A percentile compares a stretch with the other conserved stretches of the same genome.
Conservation (phyloP, 2,113 vertebrate species). For the Coryphaenoides rupestris region DNA sequence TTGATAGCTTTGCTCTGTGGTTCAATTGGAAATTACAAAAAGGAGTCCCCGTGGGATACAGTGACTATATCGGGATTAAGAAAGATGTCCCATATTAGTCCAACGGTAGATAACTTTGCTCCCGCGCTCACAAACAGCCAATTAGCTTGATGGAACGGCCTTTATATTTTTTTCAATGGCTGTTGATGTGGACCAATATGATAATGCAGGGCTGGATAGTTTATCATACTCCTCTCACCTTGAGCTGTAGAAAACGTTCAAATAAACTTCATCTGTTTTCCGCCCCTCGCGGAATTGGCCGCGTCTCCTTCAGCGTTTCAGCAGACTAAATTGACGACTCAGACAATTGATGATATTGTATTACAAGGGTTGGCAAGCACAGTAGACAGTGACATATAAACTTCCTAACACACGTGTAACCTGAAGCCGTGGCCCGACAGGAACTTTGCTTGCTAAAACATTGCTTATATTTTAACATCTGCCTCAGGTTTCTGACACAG, state of each 20-base stretch:
- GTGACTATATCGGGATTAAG: constrained; percentile 98
- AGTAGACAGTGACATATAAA: constrained; percentile 25
- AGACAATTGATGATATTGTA: constrained; percentile 40
- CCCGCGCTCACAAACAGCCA: constrained; percentile 92
- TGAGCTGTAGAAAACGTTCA: constrained; percentile 66
- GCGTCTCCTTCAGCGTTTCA: background rate
- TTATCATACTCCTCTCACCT: constrained; percentile 92
- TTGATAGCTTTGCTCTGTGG: constrained; percentile 99
- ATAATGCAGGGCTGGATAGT: constrained; percentile 87
- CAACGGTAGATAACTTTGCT: constrained; percentile 94
- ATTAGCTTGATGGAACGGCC: constrained; percentile 98
- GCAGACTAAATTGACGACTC: constrained; percentile 35
- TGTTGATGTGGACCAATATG: constrained; percentile 91
- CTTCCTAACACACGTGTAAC: constrained; percentile 33
- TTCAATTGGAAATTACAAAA: constrained; percentile 99
- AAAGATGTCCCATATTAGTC: constrained; percentile 95
- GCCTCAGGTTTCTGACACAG: constrained; percentile 7
- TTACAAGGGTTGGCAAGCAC: constrained; percentile 38
- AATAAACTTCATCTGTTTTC: constrained; percentile 49
- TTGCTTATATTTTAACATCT: background rate
- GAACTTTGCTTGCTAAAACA: background rate
- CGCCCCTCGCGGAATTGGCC: constrained; percentile 15
- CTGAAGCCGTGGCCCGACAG: constrained; percentile 16
- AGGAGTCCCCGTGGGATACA: constrained; percentile 90
- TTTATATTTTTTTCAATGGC: constrained; percentile 77